These are phyloP conservation scores for Idris sp. DNA, from an alignment of 1,140 invertebrate species.

Conservation along the genomic window DNA sequence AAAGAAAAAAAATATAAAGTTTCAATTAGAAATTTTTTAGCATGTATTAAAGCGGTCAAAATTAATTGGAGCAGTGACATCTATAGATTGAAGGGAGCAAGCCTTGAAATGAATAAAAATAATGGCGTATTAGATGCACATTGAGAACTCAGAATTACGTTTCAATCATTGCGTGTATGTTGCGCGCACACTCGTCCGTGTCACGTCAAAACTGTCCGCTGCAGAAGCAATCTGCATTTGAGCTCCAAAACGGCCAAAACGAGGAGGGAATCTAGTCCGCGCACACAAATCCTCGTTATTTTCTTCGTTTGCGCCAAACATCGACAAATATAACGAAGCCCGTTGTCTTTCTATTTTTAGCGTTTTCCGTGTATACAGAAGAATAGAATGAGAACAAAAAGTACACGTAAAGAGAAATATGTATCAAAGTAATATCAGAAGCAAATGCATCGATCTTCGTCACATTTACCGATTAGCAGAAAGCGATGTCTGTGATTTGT, in stretches of 20 bases:
- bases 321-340: constrained; percentile 54
- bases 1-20: too few species aligned
- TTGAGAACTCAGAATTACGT: constrained; percentile 46
- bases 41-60: constrained; percentile 7
- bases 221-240: constrained; percentile 62
- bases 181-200: constrained; percentile 43
- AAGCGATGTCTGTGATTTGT: constrained; percentile 46
- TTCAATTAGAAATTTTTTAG: neutral
- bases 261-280: constrained; percentile 21
- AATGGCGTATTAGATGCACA: constrained; percentile 14
- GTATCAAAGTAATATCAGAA: constrained; percentile 31
- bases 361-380: constrained; percentile 26
- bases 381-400: constrained; percentile 23
- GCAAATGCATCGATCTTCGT: constrained; percentile 54
- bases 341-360: constrained; percentile 38
- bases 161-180: constrained; percentile 52
- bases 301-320: constrained; percentile 59
- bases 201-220: constrained; percentile 61
- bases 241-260: constrained; percentile 53
- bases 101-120: constrained; percentile 21
- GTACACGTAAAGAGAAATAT: neutral
- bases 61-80: constrained; percentile 27
- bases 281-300: constrained; percentile 39
- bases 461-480: constrained; percentile 48
- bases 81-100: constrained; percentile 13